phyloP scores from a whole-genome alignment of 2,888 invertebrate genomes.

The Temnothorax unifasciatus region DNA sequence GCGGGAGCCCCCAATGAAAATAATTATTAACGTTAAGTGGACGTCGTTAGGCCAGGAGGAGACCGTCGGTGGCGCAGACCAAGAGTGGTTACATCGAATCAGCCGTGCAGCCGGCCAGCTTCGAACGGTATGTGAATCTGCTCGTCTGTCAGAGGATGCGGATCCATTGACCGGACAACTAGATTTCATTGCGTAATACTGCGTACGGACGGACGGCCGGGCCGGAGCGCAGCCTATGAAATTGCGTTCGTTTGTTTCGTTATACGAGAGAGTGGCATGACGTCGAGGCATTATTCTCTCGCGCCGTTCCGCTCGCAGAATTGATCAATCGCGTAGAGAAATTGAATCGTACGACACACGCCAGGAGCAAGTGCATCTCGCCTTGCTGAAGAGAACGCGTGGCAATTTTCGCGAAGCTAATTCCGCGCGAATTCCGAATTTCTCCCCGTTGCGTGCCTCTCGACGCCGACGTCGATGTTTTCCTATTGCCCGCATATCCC shows the following conservation, averaged over 20 bases:
- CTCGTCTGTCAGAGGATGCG: constrained; percentile 82
- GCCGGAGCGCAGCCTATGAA: constrained; percentile 46
- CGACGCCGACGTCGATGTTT: not conserved
- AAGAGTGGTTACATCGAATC: constrained; percentile 83
- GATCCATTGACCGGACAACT: constrained; percentile 85
- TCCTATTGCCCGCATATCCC: not conserved
- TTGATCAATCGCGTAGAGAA: constrained; percentile 51
- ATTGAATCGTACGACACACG: constrained; percentile 51
- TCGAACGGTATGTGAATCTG: constrained; percentile 68
- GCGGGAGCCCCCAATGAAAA: constrained; percentile 84
- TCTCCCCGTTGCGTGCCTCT: not conserved
- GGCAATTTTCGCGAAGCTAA: constrained; percentile 4
- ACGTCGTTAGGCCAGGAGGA: constrained; percentile 83
- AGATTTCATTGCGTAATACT: constrained; percentile 85
- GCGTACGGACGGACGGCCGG: constrained; percentile 51
- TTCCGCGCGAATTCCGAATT: not conserved
- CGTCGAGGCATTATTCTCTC: constrained; percentile 43
- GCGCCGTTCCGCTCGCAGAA: constrained; percentile 36
- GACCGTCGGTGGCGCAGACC: constrained; percentile 78
- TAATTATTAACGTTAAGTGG: constrained; percentile 86
- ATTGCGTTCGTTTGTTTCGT: constrained; percentile 59
- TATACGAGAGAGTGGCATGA: constrained; percentile 55
- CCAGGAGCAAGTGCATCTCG: constrained; percentile 12
- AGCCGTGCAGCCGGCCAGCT: constrained; percentile 66
- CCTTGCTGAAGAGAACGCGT: constrained; percentile 7